Base-by-base conservation (phyloP, 2,888 invertebrate species). In the Mactromeris polynyma region DNA sequence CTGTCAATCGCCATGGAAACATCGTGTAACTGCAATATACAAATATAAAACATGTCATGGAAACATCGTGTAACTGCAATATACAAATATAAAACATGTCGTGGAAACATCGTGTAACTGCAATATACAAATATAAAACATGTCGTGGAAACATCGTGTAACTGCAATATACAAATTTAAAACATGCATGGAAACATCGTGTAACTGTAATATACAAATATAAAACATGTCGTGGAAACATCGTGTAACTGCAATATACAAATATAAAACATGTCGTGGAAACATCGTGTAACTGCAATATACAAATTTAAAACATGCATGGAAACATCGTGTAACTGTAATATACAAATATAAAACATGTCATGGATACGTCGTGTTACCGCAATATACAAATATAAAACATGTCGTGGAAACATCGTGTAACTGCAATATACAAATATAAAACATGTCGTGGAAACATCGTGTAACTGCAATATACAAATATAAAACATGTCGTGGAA, bases 21-120 rank as follows among this genome's bases (percentile, higher is more conserved):
- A 79, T 79, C 46, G 1, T 21, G 79, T 46, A 79, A 79, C 79
- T 79, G 79, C 21, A 79, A 79, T 17, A 79, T 40, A 79, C 11
- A 79, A 40, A 21, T 11, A 21, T 11, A 42, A 40, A 19, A 78
- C 26, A 33, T 58, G 4, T 58, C 1, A n/a, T 2, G 2, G 7
- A 2, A n/a, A 6, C 6, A 21, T n/a, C n/a, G 17, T n/a, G 3
- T n/a, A 19, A 58, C 6, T 9, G n/a, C 2, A 2, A n/a, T n/a
- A n/a, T n/a, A n/a, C n/a, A n/a, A n/a, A n/a, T n/a, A n/a, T n/a
- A n/a, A n/a, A n/a, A n/a, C 19, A 17, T 51, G 51, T 51, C 14
- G 19, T 51, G 19, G 19, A 17, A 51, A 14, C 11, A 6, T 17
- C 2, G 14, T 51, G 11, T 51, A 2, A 9, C 51, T 19, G 11